Evolutionary conservation across 1,140 invertebrate species (phyloP).

Genomic region (Spodoptera litura): DNA sequence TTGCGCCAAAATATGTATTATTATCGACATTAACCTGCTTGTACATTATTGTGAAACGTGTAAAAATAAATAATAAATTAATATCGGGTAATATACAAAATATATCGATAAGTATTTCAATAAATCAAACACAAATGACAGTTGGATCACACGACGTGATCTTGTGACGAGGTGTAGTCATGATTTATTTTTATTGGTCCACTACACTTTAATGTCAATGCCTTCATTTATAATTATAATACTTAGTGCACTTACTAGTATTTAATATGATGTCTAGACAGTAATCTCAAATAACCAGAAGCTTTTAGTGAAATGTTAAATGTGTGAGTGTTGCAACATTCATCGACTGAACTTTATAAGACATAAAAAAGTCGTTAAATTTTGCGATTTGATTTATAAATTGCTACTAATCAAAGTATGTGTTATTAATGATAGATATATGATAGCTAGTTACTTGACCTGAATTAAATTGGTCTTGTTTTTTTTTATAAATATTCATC

Average conservation of each 20-base stretch:
- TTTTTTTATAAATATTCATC: background rate
- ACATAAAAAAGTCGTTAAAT: background rate
- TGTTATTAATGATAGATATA: background rate
- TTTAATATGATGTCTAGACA: constrained; percentile 10
- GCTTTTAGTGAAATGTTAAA: constrained; percentile 17
- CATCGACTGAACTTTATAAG: background rate
- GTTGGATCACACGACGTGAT: background rate
- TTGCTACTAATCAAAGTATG: background rate
- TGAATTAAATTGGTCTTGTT: background rate
- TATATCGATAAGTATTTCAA: background rate
- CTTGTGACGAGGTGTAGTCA: constrained; percentile 11
- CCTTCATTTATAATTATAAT: constrained; percentile 13
- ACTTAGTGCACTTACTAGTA: background rate
- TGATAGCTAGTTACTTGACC: background rate
- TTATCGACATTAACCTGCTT: too few species aligned
- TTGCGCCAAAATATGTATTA: too few species aligned
- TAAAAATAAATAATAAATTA: too few species aligned
- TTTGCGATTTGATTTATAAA: background rate
- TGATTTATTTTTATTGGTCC: constrained; percentile 9
- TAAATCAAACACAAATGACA: background rate
- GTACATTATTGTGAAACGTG: background rate
- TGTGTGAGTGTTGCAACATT: constrained; percentile 4
- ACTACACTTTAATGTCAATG: constrained; percentile 16
- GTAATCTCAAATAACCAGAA: constrained; percentile 10
- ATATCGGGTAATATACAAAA: too few species aligned